Percentiles rank a stretch among this genome's conserved stretches.
Evolutionary conservation across 2,797 vertebrate genomes (phyloP).

Genomic region (Iguana delicatissima): DNA sequence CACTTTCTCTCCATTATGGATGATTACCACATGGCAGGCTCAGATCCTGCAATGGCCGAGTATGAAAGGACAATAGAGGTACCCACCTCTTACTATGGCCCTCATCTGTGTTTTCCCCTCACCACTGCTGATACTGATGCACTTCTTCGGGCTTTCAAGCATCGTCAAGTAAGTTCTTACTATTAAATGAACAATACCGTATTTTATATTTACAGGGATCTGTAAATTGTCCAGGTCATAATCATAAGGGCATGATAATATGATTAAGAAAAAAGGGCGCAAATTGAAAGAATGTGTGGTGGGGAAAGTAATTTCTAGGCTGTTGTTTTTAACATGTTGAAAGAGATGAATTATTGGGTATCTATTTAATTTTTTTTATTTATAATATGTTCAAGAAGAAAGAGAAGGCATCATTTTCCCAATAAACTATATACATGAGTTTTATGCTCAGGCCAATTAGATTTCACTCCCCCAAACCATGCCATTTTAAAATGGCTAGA

Average conservation of each 20-base stretch:
- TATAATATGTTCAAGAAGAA: background rate
- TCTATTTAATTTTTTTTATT: background rate
- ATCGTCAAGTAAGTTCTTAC: slow-evolving; percentile 82
- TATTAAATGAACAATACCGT: no score
- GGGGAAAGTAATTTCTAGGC: background rate
- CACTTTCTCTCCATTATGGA: slow-evolving; percentile 79
- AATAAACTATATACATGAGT: background rate
- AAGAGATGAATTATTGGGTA: background rate
- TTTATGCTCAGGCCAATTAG: background rate
- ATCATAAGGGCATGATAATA: slow-evolving; percentile 7
- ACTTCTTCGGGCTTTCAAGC: slow-evolving; percentile 90
- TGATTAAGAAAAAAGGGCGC: background rate
- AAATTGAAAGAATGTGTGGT: background rate
- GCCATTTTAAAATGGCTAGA: no score
- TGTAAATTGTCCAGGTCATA: background rate
- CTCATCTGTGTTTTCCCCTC: slow-evolving; percentile 91
- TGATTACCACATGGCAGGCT: slow-evolving; percentile 71
- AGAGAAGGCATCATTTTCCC: background rate
- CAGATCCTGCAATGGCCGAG: slow-evolving; percentile 72
- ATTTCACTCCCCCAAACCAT: background rate
- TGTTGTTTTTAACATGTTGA: background rate
- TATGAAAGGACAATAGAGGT: slow-evolving; percentile 84
- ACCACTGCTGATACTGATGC: slow-evolving; percentile 83
- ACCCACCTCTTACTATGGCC: slow-evolving; percentile 89
- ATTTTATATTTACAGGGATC: background rate